Base-by-base conservation (phyloP, 2,888 invertebrate species). In the Herminia tarsipennalis region DNA sequence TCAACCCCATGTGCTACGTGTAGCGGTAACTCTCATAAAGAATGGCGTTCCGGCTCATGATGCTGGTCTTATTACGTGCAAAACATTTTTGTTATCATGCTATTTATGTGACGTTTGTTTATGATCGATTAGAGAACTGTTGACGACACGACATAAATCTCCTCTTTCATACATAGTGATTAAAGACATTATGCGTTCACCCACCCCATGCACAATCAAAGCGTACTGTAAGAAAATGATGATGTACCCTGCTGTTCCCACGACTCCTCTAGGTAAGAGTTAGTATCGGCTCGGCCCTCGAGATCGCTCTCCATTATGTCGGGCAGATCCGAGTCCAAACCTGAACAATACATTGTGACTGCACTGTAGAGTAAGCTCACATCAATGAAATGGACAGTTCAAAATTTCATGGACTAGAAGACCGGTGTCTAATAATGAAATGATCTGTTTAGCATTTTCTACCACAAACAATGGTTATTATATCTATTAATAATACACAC, bases 261-360 rank as follows among this genome's bases (percentile, higher is more conserved):
- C 74, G 92, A 85, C 83, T 93, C 81, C 81, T 94, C 88, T 83
- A 92, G 78, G 89, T 90, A 84, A 91, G 92, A 85, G 88, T 91
- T 81, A 92, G 89, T 72, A 88, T 88, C 76, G 83, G 83, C 82
- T 82, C 83, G 76, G 83, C 85, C 76, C 87, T 91, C 81, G 81
- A 88, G 68, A 86, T 92, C 91, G 75, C 83, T 79, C 81, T 89
- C 89, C 87, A 83, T 66, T 76, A 88, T 85, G 78, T 88, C 88
- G 57, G 87, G 84, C 73, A 86, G 77, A 68, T 90, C 87, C 63
- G 78, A 82, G 75, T 89, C 89, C 85, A 90, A 85, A 90, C 88
- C 90, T 90, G 73, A 80, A 87, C 79, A 89, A 87, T 75, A 73
- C 48, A 73, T 58, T 69, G 59, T 73, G 55, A 76, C 66, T 68